Base-by-base conservation (phyloP, 1,140 invertebrate species). In the Lepidurus arcticus region DNA sequence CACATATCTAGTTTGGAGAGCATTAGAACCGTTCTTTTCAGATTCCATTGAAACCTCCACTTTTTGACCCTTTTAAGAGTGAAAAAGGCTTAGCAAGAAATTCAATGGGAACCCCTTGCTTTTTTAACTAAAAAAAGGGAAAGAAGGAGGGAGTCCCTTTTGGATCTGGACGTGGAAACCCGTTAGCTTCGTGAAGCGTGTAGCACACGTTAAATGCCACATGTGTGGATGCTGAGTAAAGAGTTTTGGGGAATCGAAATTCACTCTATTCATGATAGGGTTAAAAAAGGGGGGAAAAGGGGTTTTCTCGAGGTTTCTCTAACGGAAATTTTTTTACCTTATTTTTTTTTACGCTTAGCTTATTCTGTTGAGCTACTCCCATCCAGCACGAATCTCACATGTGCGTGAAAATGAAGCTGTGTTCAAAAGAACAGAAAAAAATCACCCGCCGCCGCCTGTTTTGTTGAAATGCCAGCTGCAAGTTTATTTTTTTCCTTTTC, bases 401-500 rank as follows among this genome's bases (percentile, higher is more conserved):
- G 53, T 65, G 53, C 53, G 53, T 65, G 53, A 65, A 65, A 65
- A 65, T 65, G 53, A 65, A n/a, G 53, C 53, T 65, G 53, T 65
- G 21, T 13, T n/a, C 16, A 65, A 7, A 65, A 65, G 21, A 65
- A 21, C 16, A 65, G 8, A 65, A 65, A 65, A 65, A 65, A 65
- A 65, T 65, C 9, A 65, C 16, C 53, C 53, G 53, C 53, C 53
- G 21, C 53, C 53, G 53, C 53, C 53, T 65, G 53, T 65, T 65
- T 65, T 65, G 21, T 21, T 65, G n/a, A 65, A 65, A 65, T 21
- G 53, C 7, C 53, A 65, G 53, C 53, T 65, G 53, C 53, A 65
- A 65, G 4, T 13, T 65, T 34, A 34, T 34, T 34, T 34, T 34
- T 34, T 34, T 4, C 2, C 2, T 4, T 34, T 34, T 65, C n/a